Percentiles rank a stretch among this genome's conserved stretches.
Evolutionary conservation across 2,797 vertebrate genomes (phyloP).

Genomic region (Hafferia zeledoni): DNA sequence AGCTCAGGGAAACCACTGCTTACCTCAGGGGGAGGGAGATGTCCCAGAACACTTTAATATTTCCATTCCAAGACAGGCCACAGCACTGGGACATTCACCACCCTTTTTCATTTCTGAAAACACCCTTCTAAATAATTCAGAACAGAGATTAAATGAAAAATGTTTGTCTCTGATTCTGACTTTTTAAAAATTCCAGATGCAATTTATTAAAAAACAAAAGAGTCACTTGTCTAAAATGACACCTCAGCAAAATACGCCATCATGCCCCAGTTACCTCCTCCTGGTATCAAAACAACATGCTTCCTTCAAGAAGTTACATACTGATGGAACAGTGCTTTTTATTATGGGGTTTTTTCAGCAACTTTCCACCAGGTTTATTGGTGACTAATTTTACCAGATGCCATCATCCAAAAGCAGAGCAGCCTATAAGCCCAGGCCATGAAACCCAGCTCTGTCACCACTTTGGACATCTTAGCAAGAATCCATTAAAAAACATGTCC

Average conservation of each 20-base stretch:
- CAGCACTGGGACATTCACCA: not conserved
- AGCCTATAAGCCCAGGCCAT: not conserved
- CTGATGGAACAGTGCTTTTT: not conserved
- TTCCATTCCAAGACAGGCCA: not conserved
- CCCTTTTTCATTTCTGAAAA: not conserved
- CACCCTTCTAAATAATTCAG: not conserved
- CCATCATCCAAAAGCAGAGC: not conserved
- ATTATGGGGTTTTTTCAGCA: not conserved
- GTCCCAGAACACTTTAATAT: rapidly evolving
- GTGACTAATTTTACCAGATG: not conserved
- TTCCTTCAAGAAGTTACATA: not conserved
- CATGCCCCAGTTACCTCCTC: not conserved
- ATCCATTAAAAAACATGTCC: not conserved
- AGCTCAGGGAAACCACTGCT: not conserved
- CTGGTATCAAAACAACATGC: not conserved
- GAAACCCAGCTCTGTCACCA: not conserved
- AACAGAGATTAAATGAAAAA: not conserved
- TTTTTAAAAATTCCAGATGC: not conserved
- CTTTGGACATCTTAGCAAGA: not conserved
- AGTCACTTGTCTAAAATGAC: not conserved
- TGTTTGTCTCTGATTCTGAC: not conserved
- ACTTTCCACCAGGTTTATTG: not conserved
- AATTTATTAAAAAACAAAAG: not conserved
- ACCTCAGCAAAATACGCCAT: not conserved
- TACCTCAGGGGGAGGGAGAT: not conserved